These are phyloP conservation scores for Linyphia triangularis DNA, from an alignment of 2,888 invertebrate genomes.

Conservation along the genomic window DNA sequence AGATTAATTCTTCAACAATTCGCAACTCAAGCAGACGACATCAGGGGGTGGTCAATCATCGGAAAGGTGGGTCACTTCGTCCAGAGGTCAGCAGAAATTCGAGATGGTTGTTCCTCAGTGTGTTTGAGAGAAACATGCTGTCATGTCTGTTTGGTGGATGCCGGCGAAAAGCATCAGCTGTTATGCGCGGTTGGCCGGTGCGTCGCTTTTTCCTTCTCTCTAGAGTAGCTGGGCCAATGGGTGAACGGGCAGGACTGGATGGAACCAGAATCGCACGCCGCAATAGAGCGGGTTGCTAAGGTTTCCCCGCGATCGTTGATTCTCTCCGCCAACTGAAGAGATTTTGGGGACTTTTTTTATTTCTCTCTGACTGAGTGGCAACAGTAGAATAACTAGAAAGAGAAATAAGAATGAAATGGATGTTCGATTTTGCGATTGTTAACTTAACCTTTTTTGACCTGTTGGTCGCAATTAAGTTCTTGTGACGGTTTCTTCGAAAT, in stretches of 20 bases:
- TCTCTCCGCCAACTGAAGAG: neutral
- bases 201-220: constrained; percentile 32
- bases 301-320: constrained; percentile 34
- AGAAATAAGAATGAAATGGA: neutral
- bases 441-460: too few species aligned
- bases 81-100: constrained; percentile 19
- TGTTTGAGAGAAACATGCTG: constrained; percentile 1
- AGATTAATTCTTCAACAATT: neutral
- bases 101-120: neutral
- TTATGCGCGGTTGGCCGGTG: constrained; percentile 48
- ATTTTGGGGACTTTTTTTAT: neutral
- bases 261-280: constrained; percentile 66
- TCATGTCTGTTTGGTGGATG: neutral
- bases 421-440: neutral
- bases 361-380: neutral
- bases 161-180: constrained; percentile 71
- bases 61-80: neutral
- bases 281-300: constrained; percentile 72
- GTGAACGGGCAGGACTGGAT: constrained; percentile 59
- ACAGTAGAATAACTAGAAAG: neutral
- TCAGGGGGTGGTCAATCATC: neutral
- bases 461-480: too few species aligned
- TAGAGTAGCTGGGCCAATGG: constrained; percentile 46
- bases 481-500: too few species aligned
- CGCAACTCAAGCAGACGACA: neutral